Base-by-base conservation (phyloP, 2,113 vertebrate species). In the Indicator maculatus region DNA sequence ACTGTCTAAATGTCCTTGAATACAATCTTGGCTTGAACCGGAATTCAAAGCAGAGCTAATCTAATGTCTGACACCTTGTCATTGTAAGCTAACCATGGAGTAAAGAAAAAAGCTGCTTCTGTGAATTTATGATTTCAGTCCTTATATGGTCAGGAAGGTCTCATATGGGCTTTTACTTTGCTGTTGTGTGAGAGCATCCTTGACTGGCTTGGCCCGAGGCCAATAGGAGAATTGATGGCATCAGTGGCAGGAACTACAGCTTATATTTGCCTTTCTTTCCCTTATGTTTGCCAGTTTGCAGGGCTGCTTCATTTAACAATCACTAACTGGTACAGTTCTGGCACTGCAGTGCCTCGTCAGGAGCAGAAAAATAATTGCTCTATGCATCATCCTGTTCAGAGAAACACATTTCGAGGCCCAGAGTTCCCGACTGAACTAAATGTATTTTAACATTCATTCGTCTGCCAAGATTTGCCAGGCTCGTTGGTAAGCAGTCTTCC, bases 221-320 rank as follows among this genome's bases (percentile, higher is more conserved):
- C 75, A 63, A 21, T 5, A 38, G 41, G 55, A 50, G 66, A 50
- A 56, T 20, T 66, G 52, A 61, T 71, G 65, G 31, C 72, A 69
- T 31, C 19, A 52, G 2, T 70, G 61, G 50, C 28, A 72, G 66
- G 58, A 92, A 71, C 56, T 79, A 45, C 70, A 89, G 52, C 69
- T 92, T 80, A 31, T 76, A 63, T 93, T 88, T 89, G 58, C 41
- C 21, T 78, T 89, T 67, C 70, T 64, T 84, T 61, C 74, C 66
- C 20, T 47, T 60, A 3, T 36, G 47, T 69, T 82, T 90, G 33
- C 74, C 82, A 71, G n/a, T 87, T 66, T 85, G 38, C 50, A 36
- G 72, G 23, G 39, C 86, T 86, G 41, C 83, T 86, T 67, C 64
- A 55, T 60, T 78, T 72, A 69, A 26, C 61, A 65, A 58, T 50